Base-by-base conservation (phyloP, 2,888 invertebrate species). In the Myopa testacea region DNA sequence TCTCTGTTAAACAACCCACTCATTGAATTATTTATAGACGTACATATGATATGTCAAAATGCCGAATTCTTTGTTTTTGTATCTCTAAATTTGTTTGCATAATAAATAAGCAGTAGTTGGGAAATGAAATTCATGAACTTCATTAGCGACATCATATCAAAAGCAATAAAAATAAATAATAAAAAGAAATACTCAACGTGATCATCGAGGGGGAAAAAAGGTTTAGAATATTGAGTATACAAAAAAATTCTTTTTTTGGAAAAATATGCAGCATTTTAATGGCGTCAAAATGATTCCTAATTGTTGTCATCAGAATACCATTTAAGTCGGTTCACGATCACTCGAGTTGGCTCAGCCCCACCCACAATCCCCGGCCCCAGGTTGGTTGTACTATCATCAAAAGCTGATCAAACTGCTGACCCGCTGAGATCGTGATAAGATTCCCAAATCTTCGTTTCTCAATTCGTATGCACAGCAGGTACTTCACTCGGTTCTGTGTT, bases 221-320 rank as follows among this genome's bases (percentile, higher is more conserved):
- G 7, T 58, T 34, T 38, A n/a, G 38, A 71, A 16, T 37, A 60
- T 60, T 58, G 60, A 14, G 16, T 40, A 76, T 3, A 75, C 62
- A 37, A 70, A 63, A 34, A 10, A 1, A 45, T 3, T 45, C 45
- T 45, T 45, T 45, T 12, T 45, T 8, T 34, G 5, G 4, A 45
- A 40, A 76, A 45, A 38, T 52, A 70, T 70, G 63, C 62, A 26
- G 71, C 71, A 67, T 77, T 73, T 78, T 79, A 76, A 79, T 79
- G 77, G 79, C 79, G 79, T 79, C 67, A 79, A 79, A 79, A 79
- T 75, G 79, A 75, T 77, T 63, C 71, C 79, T 79, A 79, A 79
- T 79, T 79, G 71, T 70, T 77, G 60, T 63, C 77, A 77, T 75
- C 77, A 75, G 70, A 77, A 78, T 78, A 73, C 78, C 73, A 78